A percentile compares a stretch with the other conserved stretches of the same genome.
These are phyloP conservation scores for Octonoba sinensis DNA, from an alignment of 2,888 invertebrate genomes.

Conservation along the genomic window DNA sequence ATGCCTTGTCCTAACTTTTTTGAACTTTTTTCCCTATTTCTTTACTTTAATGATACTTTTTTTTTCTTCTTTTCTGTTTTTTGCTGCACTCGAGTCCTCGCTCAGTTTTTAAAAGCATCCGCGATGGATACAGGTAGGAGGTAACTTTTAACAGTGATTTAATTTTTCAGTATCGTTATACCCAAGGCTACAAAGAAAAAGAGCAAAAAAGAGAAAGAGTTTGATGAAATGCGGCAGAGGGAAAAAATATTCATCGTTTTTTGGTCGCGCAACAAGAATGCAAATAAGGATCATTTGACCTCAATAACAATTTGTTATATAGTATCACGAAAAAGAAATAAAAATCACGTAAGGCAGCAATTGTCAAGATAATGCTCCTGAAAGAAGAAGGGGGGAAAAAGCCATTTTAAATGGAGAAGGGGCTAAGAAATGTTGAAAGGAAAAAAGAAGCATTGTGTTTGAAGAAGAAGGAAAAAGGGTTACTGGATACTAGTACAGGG, in stretches of 20 bases:
- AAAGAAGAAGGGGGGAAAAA: neutral
- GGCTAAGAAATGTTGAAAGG: neutral
- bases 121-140: conserved; percentile 53
- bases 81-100: too few species aligned
- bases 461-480: conserved; percentile 44
- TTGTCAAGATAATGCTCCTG: conserved; percentile 32
- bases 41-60: conserved; percentile 32
- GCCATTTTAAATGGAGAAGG: conserved; percentile 2
- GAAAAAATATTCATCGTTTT: conserved; percentile 20
- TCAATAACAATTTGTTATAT: conserved; percentile 63
- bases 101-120: conserved; percentile 31
- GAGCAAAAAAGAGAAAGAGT: conserved; percentile 25
- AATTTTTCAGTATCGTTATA: conserved; percentile 56
- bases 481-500: conserved; percentile 47
- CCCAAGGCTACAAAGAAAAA: conserved; percentile 19
- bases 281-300: conserved; percentile 58
- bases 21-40: conserved; percentile 23
- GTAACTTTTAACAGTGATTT: conserved; percentile 59
- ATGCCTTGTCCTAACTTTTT: conserved; percentile 58
- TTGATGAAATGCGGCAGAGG: conserved; percentile 8
- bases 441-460: conserved; percentile 4
- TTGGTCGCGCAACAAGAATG: conserved; percentile 29
- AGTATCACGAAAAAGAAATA: conserved; percentile 28
- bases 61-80: conserved; percentile 15
- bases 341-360: conserved; percentile 34